A percentile compares a stretch with the other conserved stretches of the same genome.
These are phyloP conservation scores for Pegoplata infirma DNA, from an alignment of 2,888 invertebrate species.

Conservation along the genomic window DNA sequence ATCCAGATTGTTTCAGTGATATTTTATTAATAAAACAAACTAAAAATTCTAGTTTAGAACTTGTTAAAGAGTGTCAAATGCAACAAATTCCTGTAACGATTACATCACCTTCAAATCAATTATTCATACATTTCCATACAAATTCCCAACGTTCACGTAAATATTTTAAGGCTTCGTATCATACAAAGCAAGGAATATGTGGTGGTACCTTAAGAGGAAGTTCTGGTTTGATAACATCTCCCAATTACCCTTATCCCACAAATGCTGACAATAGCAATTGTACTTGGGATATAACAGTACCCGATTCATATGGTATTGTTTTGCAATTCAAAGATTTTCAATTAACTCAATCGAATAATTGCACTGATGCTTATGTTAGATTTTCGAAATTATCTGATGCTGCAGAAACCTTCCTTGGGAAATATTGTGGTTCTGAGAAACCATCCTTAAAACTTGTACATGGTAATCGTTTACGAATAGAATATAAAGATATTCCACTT, in stretches of 20 bases:
- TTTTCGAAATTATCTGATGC: conserved; percentile 69
- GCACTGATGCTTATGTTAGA: conserved; percentile 82
- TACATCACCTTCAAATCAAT: conserved; percentile 84
- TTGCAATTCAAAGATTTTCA: conserved; percentile 66
- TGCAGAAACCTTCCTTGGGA: conserved; percentile 79
- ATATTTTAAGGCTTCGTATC: conserved; percentile 83
- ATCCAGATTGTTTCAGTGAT: conserved; percentile 80
- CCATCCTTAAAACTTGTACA: conserved; percentile 79
- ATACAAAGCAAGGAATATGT: conserved; percentile 81
- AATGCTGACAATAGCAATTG: conserved; percentile 82
- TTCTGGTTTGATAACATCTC: conserved; percentile 85
- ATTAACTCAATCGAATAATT: conserved; percentile 78
- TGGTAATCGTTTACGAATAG: conserved; percentile 82
- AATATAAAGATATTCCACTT: conserved; percentile 80
- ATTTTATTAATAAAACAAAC: conserved; percentile 79
- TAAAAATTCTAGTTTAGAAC: conserved; percentile 54
- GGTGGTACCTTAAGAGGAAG: conserved; percentile 84
- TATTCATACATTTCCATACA: conserved; percentile 84
- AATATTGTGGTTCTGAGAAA: conserved; percentile 80
- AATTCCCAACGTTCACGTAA: conserved; percentile 80
- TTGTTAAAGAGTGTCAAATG: conserved; percentile 81
- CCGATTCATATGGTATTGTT: conserved; percentile 78
- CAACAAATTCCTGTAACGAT: conserved; percentile 75
- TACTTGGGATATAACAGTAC: conserved; percentile 86
- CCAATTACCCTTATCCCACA: conserved; percentile 89